These are phyloP conservation scores for Cuculus canorus DNA, from an alignment of 2,797 vertebrate species.

Conservation along the genomic window DNA sequence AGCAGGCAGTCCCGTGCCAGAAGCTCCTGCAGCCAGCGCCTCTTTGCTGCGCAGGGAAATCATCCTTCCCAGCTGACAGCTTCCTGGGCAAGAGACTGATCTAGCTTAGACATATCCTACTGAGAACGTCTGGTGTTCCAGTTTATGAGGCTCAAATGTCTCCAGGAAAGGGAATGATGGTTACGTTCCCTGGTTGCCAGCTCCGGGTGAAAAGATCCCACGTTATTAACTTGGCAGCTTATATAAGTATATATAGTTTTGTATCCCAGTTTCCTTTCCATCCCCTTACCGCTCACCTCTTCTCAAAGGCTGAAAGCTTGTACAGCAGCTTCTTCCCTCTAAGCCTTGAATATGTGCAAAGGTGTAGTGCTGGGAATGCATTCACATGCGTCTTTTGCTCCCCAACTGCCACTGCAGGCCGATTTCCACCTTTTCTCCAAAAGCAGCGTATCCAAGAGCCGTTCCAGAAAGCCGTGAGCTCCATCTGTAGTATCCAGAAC, in stretches of 20 bases:
- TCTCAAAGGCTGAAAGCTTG: neutral
- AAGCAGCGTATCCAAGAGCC: neutral
- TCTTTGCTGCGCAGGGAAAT: rapidly evolving
- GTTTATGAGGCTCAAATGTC: neutral
- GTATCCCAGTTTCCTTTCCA: neutral
- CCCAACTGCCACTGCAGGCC: neutral
- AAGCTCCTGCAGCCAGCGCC: neutral
- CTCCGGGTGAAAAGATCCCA: neutral
- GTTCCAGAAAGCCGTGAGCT: neutral
- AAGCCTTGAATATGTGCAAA: neutral
- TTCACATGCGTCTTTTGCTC: neutral
- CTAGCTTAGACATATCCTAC: neutral
- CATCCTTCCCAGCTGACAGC: neutral
- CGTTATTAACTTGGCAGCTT: neutral
- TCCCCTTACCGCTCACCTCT: neutral
- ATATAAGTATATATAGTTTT: neutral
- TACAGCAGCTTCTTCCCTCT: neutral
- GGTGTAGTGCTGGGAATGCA: neutral
- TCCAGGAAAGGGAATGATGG: neutral
- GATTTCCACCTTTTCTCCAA: neutral
- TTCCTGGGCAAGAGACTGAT: neutral
- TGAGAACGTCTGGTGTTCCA: neutral
- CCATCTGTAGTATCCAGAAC: neutral
- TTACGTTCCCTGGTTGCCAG: rapidly evolving
- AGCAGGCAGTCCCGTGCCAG: neutral